A percentile compares a stretch with the other conserved stretches of the same genome.
phyloP scores from a whole-genome alignment of 2,888 invertebrate genomes.

The Sinohyriopsis cumingii region DNA sequence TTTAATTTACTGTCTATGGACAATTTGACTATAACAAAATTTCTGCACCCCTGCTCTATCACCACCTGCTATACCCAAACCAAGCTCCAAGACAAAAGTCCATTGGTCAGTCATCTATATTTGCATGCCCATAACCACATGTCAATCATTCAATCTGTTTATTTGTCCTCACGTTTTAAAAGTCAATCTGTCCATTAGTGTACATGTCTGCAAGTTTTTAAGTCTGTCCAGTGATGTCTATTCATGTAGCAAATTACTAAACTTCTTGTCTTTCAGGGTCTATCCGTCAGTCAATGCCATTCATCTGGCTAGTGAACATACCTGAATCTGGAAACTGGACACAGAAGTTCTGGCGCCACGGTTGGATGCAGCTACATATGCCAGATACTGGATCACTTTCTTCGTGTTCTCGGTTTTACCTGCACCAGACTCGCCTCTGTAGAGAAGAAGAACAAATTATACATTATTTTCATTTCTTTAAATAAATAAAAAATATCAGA shows the following conservation, averaged over 20 bases:
- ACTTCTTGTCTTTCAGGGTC: not conserved
- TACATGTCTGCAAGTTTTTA: too few species aligned
- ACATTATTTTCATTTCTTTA: not conserved
- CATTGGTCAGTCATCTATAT: too few species aligned
- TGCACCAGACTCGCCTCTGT: conserved; percentile 96
- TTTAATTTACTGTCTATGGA: too few species aligned
- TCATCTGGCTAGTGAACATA: conserved; percentile 25
- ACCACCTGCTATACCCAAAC: too few species aligned
- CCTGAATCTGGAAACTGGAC: conserved; percentile 46
- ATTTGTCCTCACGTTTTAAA: too few species aligned
- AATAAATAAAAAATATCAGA: not conserved
- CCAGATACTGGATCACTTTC: conserved; percentile 99
- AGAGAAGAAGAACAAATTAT: conserved; percentile 28
- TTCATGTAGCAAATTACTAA: not conserved
- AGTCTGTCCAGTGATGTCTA: not conserved
- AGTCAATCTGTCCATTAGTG: too few species aligned
- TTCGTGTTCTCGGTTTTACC: conserved; percentile 99
- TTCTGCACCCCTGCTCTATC: too few species aligned
- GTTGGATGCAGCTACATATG: conserved; percentile 95
- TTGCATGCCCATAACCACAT: too few species aligned
- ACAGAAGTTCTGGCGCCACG: conserved; percentile 58
- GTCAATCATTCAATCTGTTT: too few species aligned
- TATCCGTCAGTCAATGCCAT: not conserved
- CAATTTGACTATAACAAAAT: too few species aligned
- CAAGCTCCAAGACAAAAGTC: too few species aligned